These are phyloP conservation scores for Pagrus major DNA, from an alignment of 2,113 vertebrate species.

Conservation along the genomic window DNA sequence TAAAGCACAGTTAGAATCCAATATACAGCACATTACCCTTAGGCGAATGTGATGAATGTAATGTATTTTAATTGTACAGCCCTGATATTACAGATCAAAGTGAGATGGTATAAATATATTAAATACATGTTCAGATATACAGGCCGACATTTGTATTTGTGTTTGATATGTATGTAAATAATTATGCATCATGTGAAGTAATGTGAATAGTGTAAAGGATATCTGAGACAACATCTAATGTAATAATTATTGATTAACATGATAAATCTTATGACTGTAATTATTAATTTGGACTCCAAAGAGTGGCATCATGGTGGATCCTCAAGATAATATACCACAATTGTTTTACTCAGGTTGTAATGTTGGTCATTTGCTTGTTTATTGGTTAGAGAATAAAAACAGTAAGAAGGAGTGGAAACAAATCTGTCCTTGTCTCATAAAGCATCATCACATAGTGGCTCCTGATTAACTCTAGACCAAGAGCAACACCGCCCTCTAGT, in stretches of 20 bases:
- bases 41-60: neutral
- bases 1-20: neutral
- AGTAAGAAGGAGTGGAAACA: neutral
- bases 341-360: neutral
- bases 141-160: neutral
- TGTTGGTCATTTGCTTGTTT: too few relatives aligned
- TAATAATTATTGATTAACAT: neutral
- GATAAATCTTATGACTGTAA: neutral
- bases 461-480: neutral
- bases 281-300: neutral
- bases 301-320: neutral
- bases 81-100: neutral
- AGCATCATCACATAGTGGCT: neutral
- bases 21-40: neutral
- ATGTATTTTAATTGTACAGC: too few relatives aligned
- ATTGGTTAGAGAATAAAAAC: neutral
- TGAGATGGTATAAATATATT: neutral
- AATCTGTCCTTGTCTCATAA: neutral
- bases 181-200: neutral
- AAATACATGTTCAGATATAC: neutral
- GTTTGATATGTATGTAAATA: too few relatives aligned
- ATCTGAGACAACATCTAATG: neutral
- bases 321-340: neutral
- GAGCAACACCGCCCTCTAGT: slow-evolving; percentile 43
- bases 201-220: neutral